phyloP scores from a whole-genome alignment of 2,797 vertebrate species.

The Gallinago solitaria region DNA sequence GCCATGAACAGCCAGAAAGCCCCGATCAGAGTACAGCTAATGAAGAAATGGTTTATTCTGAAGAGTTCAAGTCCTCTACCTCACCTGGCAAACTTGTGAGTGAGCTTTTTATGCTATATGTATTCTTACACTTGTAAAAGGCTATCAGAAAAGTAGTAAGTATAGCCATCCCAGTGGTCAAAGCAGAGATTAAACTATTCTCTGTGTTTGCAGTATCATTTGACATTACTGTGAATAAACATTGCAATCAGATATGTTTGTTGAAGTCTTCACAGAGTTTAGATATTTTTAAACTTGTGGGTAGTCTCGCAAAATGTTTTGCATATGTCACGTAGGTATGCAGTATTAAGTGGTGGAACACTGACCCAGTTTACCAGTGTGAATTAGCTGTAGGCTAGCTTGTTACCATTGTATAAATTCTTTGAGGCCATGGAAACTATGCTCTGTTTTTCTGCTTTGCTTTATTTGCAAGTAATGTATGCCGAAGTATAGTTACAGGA shows the following conservation, averaged over 20 bases:
- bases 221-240: not conserved
- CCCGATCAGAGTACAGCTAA: constrained; percentile 63
- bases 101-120: not conserved
- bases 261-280: not conserved
- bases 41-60: constrained; percentile 79
- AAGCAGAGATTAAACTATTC: not conserved
- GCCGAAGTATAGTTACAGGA: not conserved
- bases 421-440: not conserved
- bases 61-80: constrained; percentile 80
- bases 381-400: constrained; percentile 42
- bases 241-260: not conserved
- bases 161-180: not conserved
- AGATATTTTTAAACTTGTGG: not conserved
- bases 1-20: constrained; percentile 68
- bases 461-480: not conserved
- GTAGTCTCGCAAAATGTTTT: not conserved
- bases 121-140: not conserved
- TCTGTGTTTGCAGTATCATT: not conserved
- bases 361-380: constrained; percentile 33
- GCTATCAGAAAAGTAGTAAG: not conserved
- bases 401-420: constrained; percentile 37
- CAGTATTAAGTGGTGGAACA: not conserved
- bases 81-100: constrained; percentile 80
- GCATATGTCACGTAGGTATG: not conserved
- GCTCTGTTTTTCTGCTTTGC: not conserved